A percentile compares a stretch with the other conserved stretches of the same genome.
Evolutionary conservation across 2,888 invertebrate genomes (phyloP).

Genomic region (Lissonota sp.): DNA sequence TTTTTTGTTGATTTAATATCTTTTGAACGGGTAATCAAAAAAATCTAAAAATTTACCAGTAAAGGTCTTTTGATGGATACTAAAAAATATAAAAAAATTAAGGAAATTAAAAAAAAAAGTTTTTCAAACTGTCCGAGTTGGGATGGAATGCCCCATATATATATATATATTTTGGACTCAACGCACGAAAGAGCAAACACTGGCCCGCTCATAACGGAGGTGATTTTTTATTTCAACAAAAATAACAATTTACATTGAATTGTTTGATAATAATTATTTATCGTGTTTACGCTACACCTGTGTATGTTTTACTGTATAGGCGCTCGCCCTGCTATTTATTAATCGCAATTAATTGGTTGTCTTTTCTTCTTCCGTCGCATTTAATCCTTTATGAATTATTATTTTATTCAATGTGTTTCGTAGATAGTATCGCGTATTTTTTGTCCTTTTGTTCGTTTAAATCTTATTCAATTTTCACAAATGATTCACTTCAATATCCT

Average conservation of each 20-base stretch:
- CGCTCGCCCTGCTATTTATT: constrained; percentile 79
- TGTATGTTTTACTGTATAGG: constrained; percentile 79
- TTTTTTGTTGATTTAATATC: background rate
- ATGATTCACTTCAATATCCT: constrained; percentile 48
- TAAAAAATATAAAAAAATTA: too few relatives aligned
- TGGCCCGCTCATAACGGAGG: constrained; percentile 79
- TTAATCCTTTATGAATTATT: constrained; percentile 45
- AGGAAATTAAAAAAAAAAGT: too few relatives aligned
- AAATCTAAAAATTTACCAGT: too few relatives aligned
- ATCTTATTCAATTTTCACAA: constrained; percentile 62
- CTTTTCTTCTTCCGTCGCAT: constrained; percentile 52
- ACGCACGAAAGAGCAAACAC: constrained; percentile 35
- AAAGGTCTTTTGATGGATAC: too few relatives aligned
- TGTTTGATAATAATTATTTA: constrained; percentile 82
- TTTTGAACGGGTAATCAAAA: too few relatives aligned
- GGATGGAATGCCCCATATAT: too few relatives aligned
- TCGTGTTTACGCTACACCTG: constrained; percentile 82
- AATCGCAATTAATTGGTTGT: constrained; percentile 75
- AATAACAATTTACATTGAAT: constrained; percentile 84
- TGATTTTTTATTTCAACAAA: constrained; percentile 84
- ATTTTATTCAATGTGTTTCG: constrained; percentile 50
- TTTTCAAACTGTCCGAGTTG: too few relatives aligned
- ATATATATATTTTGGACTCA: constrained; percentile 18
- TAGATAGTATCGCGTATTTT: constrained; percentile 60
- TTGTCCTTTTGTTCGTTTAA: constrained; percentile 63